Evolutionary conservation across 2,888 invertebrate genomes (phyloP).

Genomic region (Julus scandinavius): DNA sequence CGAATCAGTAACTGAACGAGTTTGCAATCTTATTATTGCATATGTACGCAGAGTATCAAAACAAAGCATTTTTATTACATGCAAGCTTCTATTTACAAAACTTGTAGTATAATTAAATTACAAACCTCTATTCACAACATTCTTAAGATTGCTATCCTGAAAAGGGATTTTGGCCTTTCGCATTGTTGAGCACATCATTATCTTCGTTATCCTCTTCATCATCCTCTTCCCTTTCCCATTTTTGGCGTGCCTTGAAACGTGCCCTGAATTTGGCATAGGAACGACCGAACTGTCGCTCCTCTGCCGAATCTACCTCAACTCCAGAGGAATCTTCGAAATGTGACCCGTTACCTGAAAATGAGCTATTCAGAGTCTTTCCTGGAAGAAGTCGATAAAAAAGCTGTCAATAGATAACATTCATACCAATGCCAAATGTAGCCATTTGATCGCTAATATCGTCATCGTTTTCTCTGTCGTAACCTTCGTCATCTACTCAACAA

Average conservation of each 20-base stretch:
- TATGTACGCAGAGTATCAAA: too few species aligned
- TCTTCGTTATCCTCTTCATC: not conserved
- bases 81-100: not conserved
- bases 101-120: not conserved
- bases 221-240: not conserved
- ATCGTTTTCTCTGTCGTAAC: not conserved
- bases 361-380: not conserved
- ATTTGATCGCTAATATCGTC: not conserved
- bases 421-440: constrained; percentile 15
- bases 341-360: not conserved
- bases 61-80: not conserved
- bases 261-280: not conserved
- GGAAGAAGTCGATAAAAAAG: not conserved
- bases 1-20: not conserved
- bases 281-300: constrained; percentile 6
- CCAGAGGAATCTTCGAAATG: not conserved
- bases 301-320: not conserved
- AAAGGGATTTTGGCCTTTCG: not conserved
- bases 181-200: not conserved
- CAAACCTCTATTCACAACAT: not conserved
- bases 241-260: not conserved
- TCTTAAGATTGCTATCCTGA: constrained; percentile 21
- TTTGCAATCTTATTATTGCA: not conserved
- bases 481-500: not conserved
- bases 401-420: not conserved